Conservation (phyloP, 2,113 vertebrate species). For the Phoenicopterus ruber region DNA sequence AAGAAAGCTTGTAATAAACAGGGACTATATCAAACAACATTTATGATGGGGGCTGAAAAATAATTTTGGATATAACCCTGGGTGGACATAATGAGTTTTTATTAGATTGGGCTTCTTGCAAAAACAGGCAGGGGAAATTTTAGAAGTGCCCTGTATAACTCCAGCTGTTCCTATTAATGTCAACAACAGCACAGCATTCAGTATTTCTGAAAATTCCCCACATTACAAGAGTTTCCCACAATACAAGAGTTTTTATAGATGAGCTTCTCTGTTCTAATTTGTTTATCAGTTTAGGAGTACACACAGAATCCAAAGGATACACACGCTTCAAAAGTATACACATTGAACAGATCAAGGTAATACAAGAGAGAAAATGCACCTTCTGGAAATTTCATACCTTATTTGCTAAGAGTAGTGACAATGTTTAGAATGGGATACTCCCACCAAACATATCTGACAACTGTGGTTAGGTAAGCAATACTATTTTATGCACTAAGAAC, state of each 20-base stretch:
- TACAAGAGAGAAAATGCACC: background rate
- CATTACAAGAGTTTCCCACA: background rate
- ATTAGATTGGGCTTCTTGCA: background rate
- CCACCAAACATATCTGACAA: background rate
- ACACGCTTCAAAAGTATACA: background rate
- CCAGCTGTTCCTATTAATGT: background rate
- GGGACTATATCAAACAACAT: background rate
- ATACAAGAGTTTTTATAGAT: background rate
- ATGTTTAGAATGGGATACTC: background rate
- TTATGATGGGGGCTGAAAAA: background rate
- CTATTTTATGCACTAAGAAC: background rate
- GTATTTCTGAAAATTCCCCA: background rate
- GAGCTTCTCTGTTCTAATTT: background rate
- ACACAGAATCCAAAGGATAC: background rate
- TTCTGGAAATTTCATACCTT: background rate
- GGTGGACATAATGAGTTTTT: background rate
- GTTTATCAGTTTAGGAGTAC: background rate
- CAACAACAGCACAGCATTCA: background rate
- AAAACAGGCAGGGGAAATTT: background rate
- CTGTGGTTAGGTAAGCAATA: background rate
- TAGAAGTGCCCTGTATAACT: background rate
- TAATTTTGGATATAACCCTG: background rate
- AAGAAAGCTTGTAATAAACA: background rate
- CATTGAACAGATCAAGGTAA: background rate
- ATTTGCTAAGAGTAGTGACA: background rate